Base-by-base conservation (phyloP, 2,113 vertebrate genomes). In the Hemiscyllium ocellatum region DNA sequence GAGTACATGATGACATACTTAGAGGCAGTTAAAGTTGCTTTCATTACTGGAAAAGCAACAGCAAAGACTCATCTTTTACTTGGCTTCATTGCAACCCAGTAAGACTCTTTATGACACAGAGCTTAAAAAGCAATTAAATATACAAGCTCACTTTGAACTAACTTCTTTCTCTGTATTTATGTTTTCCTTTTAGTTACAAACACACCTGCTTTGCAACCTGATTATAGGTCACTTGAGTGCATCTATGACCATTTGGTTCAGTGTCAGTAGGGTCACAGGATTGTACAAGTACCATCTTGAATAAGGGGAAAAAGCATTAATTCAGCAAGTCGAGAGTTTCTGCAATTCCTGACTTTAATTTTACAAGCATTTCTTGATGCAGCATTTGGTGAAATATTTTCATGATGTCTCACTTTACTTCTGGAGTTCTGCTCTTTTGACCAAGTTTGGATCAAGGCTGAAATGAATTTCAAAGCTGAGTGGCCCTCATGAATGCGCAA, bases 121-220 rank as follows among this genome's bases (percentile, higher is more conserved):
- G 89, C 89, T 93, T 42, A 66, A 66, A 93, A 93, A 93, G 89
- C 61, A 93, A 93, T 93, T 65, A 68, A 20, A 42, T 37, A 61
- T 66, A 93, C 61, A 37, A 24, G 22, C n/a, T 68, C 5, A 6
- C 89, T n/a, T 37, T 47, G 15, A 20, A 68, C 89, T 93, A 93
- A 93, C 61, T 65, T 61, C 89, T 65, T 93, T 93, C 19, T 10
- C 89, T 66, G 33, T 65, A 65, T 93, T 66, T 12, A 61, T 61
- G 26, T 37, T 93, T 93, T 37, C 33, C 61, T 10, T 8, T 37
- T 65, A 33, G 56, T 93, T 37, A 66, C 61, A 37, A 93, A 66
- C n/a, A n/a, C 89, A 93, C 89, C 89, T 93, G 89, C 89, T 33
- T 68, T 61, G 15, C 89, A 37, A 37, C 61, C 89, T 66, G 89